These are phyloP conservation scores for Lasiurus cinereus DNA, from an alignment of 2,113 vertebrate genomes.

Conservation along the genomic window DNA sequence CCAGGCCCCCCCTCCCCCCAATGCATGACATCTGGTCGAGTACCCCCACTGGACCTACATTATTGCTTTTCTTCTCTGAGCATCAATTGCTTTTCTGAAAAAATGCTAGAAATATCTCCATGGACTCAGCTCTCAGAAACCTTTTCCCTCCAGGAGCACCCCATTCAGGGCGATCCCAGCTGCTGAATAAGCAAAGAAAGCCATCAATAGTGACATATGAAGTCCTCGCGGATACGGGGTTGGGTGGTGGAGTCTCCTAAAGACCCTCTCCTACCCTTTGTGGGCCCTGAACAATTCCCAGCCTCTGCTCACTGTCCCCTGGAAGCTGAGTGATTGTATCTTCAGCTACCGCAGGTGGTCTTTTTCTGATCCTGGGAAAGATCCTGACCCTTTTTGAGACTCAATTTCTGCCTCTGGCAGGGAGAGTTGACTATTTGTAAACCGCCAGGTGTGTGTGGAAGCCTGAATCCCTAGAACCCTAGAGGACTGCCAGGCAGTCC, in stretches of 20 bases:
- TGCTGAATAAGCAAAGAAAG: not conserved
- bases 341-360: not conserved
- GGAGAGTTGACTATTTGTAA: not conserved
- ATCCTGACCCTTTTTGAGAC: not conserved
- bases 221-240: not conserved
- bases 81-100: not conserved
- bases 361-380: constrained; percentile 9
- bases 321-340: not conserved
- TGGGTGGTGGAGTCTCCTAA: not conserved
- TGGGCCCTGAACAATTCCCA: not conserved
- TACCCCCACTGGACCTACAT: not conserved
- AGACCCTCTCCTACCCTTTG: not conserved
- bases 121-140: accelerated
- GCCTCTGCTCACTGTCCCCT: not conserved
- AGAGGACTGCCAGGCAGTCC: accelerated
- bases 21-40: not conserved
- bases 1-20: not conserved
- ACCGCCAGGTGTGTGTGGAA: not conserved
- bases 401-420: not conserved
- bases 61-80: not conserved
- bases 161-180: not conserved
- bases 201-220: not conserved
- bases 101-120: not conserved
- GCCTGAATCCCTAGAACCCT: not conserved
- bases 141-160: not conserved